Evolutionary conservation across 1,140 invertebrate species (phyloP), one percentile per base, ranked within the genome.

Genomic region (Drosophila arawakana): DNA sequence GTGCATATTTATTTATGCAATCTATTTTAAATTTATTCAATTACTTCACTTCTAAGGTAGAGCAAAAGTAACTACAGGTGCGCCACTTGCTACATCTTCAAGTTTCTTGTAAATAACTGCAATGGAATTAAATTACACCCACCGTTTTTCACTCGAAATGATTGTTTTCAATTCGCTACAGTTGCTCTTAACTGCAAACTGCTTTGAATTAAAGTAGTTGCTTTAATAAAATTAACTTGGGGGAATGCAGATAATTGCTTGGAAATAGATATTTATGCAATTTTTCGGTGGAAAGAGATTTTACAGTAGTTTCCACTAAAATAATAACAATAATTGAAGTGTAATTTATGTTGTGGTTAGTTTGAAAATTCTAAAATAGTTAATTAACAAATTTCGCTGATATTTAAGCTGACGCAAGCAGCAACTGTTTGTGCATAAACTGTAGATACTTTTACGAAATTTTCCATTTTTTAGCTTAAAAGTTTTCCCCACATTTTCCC

Each of bases 1-100:
- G 15, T 72, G 69, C 55, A 76, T 61, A 76, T 72, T 76, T 76
- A 72, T 76, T 61, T 60, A 46, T 54, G 61, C 61, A 72, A 76
- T 76, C 52, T 61, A 61, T 61, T 76, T 72, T 66, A 72, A 76
- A 52, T 63, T 59, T 58, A 72, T 71, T 65, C 57, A 71, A 71
- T 71, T 65, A 44, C 52, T 59, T 46, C 8, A 65, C 34, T 65
- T 58, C 55, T 59, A 63, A 75, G 39, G 18, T 37, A 49, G 44
- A 63, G 66, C 41, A 8, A 34, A 15, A 55, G 18, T 15, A 9
- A 10, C 3, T 13, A 57, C 49, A 68, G 57, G 35, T 46, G 13
- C 15, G 15, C 13, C 30, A 54, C 35, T 3, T 13, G 50, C n/a
- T 4, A 34, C 10, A 52, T n/a, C 21, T 11, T 11, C 37, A 10